A percentile compares a stretch with the other conserved stretches of the same genome.
Evolutionary conservation across 2,888 invertebrate species (phyloP).

Genomic region (Horisme vitalbata): DNA sequence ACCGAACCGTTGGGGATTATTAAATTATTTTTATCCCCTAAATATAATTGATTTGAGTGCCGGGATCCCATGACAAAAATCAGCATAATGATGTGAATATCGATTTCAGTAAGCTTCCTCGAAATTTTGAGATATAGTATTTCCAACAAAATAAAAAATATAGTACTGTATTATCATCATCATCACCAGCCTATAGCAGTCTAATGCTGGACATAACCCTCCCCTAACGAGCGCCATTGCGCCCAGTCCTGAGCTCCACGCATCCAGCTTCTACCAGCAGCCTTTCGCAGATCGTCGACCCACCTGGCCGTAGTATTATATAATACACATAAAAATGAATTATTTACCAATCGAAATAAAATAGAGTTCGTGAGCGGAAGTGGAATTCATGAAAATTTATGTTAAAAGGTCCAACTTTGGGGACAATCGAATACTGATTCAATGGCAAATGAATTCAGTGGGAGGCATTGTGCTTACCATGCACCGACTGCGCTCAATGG

Average conservation of each 20-base stretch:
- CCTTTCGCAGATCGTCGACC: too few relatives aligned
- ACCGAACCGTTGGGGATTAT: constrained; percentile 30
- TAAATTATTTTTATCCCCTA: constrained; percentile 29
- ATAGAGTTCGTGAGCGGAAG: constrained; percentile 36
- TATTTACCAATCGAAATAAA: constrained; percentile 25
- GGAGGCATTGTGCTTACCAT: constrained; percentile 65
- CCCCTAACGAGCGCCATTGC: too few relatives aligned
- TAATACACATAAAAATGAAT: constrained; percentile 19
- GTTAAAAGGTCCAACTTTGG: constrained; percentile 53
- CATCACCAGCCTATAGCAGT: too few relatives aligned
- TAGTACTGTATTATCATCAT: too few relatives aligned
- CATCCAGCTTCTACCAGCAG: too few relatives aligned
- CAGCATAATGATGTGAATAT: constrained; percentile 23
- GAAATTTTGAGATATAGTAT: too few relatives aligned
- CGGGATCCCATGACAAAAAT: constrained; percentile 18
- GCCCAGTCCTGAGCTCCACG: too few relatives aligned
- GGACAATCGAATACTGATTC: constrained; percentile 69
- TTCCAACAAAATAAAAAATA: constrained; percentile 14
- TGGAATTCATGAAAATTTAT: constrained; percentile 47
- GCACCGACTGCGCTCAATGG: constrained; percentile 65
- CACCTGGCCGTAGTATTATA: too few relatives aligned
- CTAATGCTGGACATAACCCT: too few relatives aligned
- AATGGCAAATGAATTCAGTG: constrained; percentile 63
- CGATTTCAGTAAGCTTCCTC: constrained; percentile 16
- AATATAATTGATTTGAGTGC: constrained; percentile 26